phyloP scores from a whole-genome alignment of 2,113 vertebrate species.

The Lucifuga dentata region DNA sequence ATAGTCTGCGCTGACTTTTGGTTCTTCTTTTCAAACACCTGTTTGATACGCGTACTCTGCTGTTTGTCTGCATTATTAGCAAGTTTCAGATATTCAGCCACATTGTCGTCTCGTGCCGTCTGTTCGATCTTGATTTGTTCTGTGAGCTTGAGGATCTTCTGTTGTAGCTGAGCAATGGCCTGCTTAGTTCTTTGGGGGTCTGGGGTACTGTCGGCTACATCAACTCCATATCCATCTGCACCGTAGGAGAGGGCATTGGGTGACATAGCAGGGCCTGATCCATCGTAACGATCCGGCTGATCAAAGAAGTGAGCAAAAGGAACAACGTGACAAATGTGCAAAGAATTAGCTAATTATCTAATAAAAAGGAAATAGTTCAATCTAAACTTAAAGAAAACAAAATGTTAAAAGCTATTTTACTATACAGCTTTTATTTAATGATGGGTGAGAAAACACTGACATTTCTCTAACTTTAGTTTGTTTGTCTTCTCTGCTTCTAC shows the following conservation, averaged over 20 bases:
- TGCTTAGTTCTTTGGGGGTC: constrained; percentile 97
- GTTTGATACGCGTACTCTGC: constrained; percentile 97
- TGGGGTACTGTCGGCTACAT: constrained; percentile 90
- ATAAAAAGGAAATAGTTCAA: too few relatives aligned
- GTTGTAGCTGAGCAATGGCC: constrained; percentile 95
- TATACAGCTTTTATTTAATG: too few relatives aligned
- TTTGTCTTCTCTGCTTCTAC: too few relatives aligned
- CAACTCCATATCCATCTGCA: constrained; percentile 88
- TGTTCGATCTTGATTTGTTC: constrained; percentile 99
- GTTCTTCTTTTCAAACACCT: constrained; percentile 99
- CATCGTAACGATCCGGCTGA: constrained; percentile 85
- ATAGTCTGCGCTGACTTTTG: constrained; percentile 97
- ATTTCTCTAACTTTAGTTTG: too few relatives aligned
- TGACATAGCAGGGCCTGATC: constrained; percentile 88
- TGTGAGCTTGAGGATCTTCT: constrained; percentile 97
- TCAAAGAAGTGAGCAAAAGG: not conserved
- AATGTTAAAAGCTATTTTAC: too few relatives aligned
- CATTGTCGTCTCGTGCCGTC: constrained; percentile 95
- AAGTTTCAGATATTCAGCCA: constrained; percentile 96
- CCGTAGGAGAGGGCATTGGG: constrained; percentile 91
- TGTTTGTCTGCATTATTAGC: constrained; percentile 97
- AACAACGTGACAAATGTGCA: not conserved
- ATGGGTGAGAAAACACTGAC: too few relatives aligned
- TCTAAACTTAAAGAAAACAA: too few relatives aligned
- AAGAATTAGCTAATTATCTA: too few relatives aligned